Evolutionary conservation across 1,140 invertebrate genomes (phyloP), one percentile per base, ranked within the genome.

Genomic region (Tachypleus tridentatus): DNA sequence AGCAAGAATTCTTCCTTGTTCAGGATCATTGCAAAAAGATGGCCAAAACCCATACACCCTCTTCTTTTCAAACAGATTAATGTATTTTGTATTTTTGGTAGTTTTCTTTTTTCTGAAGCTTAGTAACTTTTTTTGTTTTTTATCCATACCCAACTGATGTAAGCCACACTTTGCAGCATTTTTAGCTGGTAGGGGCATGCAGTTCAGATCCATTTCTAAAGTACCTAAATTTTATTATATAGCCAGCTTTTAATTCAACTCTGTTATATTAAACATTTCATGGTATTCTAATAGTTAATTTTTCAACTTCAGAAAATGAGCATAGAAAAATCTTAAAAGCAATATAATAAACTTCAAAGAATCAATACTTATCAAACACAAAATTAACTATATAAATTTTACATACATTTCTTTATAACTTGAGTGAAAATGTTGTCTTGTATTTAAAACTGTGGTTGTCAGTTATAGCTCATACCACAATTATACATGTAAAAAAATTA

Each of bases 31-130:
- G 0, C 89, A 85, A 65, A 86, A 88, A 75, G 93, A 91, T 5
- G 91, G 91, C 90, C 90, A 93, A 89, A 89, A 93, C 51, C 89
- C 91, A 76, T 90, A 91, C 3, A 91, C 83, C 11, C 89, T 77
- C 75, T 88, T 89, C 70, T 92, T 89, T 75, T 93, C 92, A 74
- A 94, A 94, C 63, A 94, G 87, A 72, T 89, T 92, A 4, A 93
- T 84, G 5, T 59, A 49, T 59, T 59, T 47, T 11, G 10, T 49
- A 5, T 59, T 48, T 11, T 10, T 47, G 29, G 10, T 47, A 48
- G 29, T 79, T 85, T 11, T 10, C 29, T 88, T 2, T 88, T 89
- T 4, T 91, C 88, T 5, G 84, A 83, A 4, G 86, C 87, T 71
- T 92, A 89, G 4, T 82, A 84, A 29, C 29, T 29, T 49, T 6